Evolutionary conservation across 2,113 vertebrate genomes (phyloP).

Genomic region (Sapajus apella): DNA sequence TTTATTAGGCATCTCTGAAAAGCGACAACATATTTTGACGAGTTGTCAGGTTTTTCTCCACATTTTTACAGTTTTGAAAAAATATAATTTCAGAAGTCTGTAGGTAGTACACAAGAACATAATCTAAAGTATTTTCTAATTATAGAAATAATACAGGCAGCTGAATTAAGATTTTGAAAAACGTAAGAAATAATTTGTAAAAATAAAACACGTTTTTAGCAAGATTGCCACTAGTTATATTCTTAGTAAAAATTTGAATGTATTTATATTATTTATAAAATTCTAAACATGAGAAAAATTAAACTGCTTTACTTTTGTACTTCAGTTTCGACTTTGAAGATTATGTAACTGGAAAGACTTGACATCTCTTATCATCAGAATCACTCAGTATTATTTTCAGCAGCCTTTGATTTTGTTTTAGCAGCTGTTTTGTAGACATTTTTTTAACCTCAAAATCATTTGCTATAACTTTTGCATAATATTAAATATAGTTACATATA

Average conservation of each 20-base stretch:
- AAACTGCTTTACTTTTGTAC: background rate
- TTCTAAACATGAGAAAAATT: background rate
- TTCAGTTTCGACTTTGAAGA: background rate
- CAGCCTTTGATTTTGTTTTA: background rate
- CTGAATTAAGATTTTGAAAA: background rate
- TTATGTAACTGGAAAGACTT: background rate
- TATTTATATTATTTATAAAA: background rate
- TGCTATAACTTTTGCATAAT: background rate
- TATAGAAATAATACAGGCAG: background rate
- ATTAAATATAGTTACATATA: background rate
- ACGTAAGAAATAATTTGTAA: background rate
- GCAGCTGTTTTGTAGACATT: background rate
- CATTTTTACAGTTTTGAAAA: slow-evolving; percentile 7
- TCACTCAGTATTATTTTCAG: background rate
- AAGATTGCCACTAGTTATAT: background rate
- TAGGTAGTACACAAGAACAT: background rate
- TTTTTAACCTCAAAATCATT: background rate
- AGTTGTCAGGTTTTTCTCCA: background rate
- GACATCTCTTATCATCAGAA: background rate
- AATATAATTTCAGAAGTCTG: background rate
- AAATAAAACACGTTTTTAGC: background rate
- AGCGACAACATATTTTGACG: slow-evolving; percentile 9
- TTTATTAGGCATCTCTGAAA: background rate
- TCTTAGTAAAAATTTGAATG: background rate
- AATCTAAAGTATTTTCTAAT: background rate